phyloP scores from a whole-genome alignment of 2,113 vertebrate species.

The Thunnus thynnus region DNA sequence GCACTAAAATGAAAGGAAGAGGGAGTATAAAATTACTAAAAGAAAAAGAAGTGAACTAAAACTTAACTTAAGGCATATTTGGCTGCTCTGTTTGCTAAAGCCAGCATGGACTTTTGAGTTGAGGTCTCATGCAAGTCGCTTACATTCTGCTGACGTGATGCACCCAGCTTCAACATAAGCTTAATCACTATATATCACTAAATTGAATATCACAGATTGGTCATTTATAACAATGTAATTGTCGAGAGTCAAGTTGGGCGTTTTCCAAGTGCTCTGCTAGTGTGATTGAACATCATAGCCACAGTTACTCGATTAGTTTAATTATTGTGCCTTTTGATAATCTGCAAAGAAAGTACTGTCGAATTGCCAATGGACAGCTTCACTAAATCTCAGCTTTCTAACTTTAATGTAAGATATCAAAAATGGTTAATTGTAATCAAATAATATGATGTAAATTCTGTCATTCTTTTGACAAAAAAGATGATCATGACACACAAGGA shows the following conservation, averaged over 20 bases:
- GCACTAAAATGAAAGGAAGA: slow-evolving; percentile 9
- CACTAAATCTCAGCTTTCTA: not conserved
- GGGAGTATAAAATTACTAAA: not conserved
- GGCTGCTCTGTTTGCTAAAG: slow-evolving; percentile 1
- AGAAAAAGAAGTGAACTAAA: slow-evolving; percentile 9
- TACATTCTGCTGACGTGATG: not conserved
- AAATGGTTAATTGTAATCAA: not conserved
- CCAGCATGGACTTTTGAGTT: not conserved
- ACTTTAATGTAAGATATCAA: not conserved
- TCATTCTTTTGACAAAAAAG: slow-evolving; percentile 21
- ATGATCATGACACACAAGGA: slow-evolving; percentile 23
- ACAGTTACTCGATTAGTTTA: not conserved
- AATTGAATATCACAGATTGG: not conserved
- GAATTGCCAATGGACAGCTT: not conserved
- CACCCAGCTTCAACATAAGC: slow-evolving; percentile 7
- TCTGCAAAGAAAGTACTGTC: not conserved
- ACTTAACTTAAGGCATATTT: not conserved
- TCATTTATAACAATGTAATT: not conserved
- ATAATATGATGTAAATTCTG: slow-evolving; percentile 20
- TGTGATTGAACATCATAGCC: no score
- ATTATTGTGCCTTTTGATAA: not conserved
- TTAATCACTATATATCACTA: not conserved
- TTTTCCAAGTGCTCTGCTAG: no score
- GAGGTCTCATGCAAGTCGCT: not conserved
- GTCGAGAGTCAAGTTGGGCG: no score